A percentile compares a stretch with the other conserved stretches of the same genome.
These are phyloP conservation scores for Odontophorus gujanensis DNA, from an alignment of 2,113 vertebrate species.

Conservation along the genomic window DNA sequence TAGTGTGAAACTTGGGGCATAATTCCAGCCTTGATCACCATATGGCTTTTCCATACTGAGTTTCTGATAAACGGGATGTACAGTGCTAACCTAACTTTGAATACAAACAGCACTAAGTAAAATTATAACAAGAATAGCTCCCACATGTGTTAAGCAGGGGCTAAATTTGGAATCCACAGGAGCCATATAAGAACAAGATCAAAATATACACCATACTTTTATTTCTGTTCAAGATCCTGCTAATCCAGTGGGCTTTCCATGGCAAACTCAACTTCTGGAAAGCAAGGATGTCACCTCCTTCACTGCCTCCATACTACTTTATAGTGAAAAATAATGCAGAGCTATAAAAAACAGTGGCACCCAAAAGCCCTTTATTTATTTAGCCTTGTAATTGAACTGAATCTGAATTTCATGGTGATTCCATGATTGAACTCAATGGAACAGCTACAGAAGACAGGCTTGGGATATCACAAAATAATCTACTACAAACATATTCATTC, in stretches of 20 bases:
- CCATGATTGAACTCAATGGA: neutral
- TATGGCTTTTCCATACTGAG: constrained; percentile 59
- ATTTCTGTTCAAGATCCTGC: neutral
- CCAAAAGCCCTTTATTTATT: neutral
- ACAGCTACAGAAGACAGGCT: neutral
- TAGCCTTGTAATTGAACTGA: neutral
- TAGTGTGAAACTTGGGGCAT: constrained; percentile 70
- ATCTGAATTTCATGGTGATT: neutral
- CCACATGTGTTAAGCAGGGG: neutral
- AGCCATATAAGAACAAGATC: neutral
- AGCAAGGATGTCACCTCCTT: neutral
- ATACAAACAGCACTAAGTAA: neutral
- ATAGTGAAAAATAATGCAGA: neutral
- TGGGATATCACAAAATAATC: neutral
- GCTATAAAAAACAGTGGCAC: neutral
- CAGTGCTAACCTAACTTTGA: neutral
- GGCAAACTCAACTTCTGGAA: neutral
- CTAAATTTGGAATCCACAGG: neutral
- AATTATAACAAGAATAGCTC: neutral
- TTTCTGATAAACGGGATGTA: constrained; percentile 1
- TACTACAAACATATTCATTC: neutral
- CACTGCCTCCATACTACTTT: neutral
- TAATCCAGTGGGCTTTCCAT: neutral
- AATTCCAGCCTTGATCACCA: constrained; percentile 66
- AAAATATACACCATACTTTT: neutral